Evolutionary conservation across 2,888 invertebrate genomes (phyloP).

Genomic region (Sinotaia quadrata): DNA sequence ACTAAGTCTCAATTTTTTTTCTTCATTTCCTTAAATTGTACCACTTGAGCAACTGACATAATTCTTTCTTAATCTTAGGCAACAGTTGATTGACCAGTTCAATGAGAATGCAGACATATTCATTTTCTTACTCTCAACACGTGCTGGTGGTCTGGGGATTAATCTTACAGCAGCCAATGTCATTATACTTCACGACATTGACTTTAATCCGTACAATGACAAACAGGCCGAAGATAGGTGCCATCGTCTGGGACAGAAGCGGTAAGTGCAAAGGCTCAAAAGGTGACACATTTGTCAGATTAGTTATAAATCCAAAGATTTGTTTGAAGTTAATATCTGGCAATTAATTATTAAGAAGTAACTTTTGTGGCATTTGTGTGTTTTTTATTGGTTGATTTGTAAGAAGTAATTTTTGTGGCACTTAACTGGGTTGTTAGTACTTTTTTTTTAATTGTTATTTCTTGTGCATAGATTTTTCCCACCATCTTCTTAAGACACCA

Average conservation of each 20-base stretch:
- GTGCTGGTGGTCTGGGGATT: slow-evolving; percentile 84
- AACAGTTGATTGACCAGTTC: slow-evolving; percentile 91
- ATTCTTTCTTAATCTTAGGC: slow-evolving; percentile 77
- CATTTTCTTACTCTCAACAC: slow-evolving; percentile 91
- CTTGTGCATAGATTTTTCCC: too few species aligned
- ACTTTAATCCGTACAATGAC: slow-evolving; percentile 98
- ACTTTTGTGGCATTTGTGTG: too few species aligned
- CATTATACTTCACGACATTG: slow-evolving; percentile 96
- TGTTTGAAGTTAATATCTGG: too few species aligned
- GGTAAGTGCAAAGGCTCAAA: too few species aligned
- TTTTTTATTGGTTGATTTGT: too few species aligned
- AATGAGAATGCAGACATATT: slow-evolving; percentile 86
- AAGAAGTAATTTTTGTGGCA: too few species aligned
- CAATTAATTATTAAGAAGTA: too few species aligned
- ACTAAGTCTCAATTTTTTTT: background rate
- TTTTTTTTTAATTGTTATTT: too few species aligned
- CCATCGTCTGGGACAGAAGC: slow-evolving; percentile 78
- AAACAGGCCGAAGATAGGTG: slow-evolving; percentile 94
- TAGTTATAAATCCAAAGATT: too few species aligned
- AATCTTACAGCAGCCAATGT: slow-evolving; percentile 85
- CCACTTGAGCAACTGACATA: background rate
- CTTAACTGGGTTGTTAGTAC: too few species aligned
- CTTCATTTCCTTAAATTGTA: background rate
- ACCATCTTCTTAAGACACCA: too few species aligned
- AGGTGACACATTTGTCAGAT: too few species aligned